Base-by-base conservation (phyloP, 2,113 vertebrate species). In the Sitta europaea region DNA sequence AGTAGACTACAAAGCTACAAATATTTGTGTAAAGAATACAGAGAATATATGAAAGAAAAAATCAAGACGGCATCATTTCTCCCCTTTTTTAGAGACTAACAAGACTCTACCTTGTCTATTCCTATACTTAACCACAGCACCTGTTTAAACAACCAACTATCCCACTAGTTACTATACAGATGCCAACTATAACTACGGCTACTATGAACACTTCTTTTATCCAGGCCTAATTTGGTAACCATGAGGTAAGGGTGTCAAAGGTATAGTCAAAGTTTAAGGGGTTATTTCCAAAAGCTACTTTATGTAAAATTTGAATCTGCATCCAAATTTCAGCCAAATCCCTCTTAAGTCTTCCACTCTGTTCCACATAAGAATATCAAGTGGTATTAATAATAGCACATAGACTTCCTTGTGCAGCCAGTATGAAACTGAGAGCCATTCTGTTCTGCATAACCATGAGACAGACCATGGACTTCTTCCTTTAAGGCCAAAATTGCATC, bases 21-120 rank as follows among this genome's bases (percentile, higher is more conserved):
- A 54, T 36, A 43, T 11, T 35, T 54, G 48, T 35, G 33, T 54
- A 24, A 79, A 31, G 38, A 54, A 45, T 19, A 45, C 15, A 54
- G 12, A 65, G 21, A 29, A 54, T 50, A 50, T 33, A 33, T 50
- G 19, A 33, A 59, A 59, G 12, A 33, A 76, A 48, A 48, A 75
- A 48, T 25, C 19, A 63, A 35, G 38, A n/a, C 0, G 1, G 42
- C 22, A 15, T 76, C 0, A n/a, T 40, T 62, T n/a, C 10, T 4
- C 2, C 1, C 0, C 5, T 7, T 31, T 55, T 36, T 36, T 20
- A 55, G 12, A 36, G 10, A 38, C 50, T 45, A 66, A 16, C 8
- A 47, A 21, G n/a, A 47, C 21, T 24, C 27, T 55, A 13, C 23
- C 27, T 67, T 67, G 13, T 57, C 40, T 47, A 66, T 16, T 25